Percentiles rank a stretch among this genome's conserved stretches.
Evolutionary conservation across 2,113 vertebrate genomes (phyloP).

Genomic region (Prunella fulvescens): DNA sequence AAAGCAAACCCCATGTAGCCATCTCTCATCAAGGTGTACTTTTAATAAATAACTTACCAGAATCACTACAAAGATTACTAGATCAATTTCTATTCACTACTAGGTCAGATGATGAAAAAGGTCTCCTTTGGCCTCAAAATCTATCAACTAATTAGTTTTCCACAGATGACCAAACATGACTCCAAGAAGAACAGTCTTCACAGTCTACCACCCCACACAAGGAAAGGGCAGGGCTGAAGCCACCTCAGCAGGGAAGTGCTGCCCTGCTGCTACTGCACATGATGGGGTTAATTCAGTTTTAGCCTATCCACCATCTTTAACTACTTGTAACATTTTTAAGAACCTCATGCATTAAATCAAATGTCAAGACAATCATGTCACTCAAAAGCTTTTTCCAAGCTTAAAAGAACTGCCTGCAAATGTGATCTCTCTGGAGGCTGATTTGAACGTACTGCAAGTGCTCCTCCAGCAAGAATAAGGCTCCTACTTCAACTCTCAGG

Average conservation of each 20-base stretch:
- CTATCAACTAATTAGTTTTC: not conserved
- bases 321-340: not conserved
- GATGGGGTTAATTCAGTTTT: slow-evolving; percentile 1
- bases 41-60: not conserved
- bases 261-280: not conserved
- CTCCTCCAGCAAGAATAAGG: not conserved
- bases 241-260: not conserved
- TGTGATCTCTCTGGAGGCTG: not conserved
- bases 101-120: not conserved
- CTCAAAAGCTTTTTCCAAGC: not conserved
- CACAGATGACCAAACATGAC: not conserved
- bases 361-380: not conserved
- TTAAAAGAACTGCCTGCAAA: not conserved
- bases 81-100: not conserved
- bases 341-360: slow-evolving; percentile 2
- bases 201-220: not conserved
- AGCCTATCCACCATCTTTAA: not conserved
- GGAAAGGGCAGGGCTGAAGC: not conserved
- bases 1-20: not conserved
- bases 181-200: not conserved
- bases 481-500: not conserved
- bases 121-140: slow-evolving; percentile 7
- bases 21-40: not conserved
- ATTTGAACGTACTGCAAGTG: not conserved
- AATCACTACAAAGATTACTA: not conserved